These are phyloP conservation scores for Drosophila atripex DNA, from an alignment of 2,888 invertebrate species.

Conservation along the genomic window DNA sequence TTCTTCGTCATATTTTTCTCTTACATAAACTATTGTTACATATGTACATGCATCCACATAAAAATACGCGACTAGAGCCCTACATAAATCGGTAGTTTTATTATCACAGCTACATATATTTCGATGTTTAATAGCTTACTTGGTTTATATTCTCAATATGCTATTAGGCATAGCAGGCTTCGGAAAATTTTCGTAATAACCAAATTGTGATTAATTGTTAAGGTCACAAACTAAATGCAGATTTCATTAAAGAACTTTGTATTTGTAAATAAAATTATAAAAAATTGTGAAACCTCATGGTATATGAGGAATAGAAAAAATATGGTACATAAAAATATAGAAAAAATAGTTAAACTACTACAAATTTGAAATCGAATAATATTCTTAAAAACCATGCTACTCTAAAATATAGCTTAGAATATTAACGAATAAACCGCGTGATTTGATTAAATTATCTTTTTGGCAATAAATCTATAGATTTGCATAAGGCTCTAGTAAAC, in stretches of 20 bases:
- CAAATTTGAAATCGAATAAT: neutral
- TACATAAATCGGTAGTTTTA: constrained; percentile 35
- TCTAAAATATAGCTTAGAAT: neutral
- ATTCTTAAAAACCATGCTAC: neutral
- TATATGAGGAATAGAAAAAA: too few relatives aligned
- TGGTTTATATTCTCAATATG: neutral
- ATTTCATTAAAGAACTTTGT: neutral
- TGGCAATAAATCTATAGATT: constrained; percentile 15
- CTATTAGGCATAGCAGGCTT: neutral
- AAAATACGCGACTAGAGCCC: constrained; percentile 24
- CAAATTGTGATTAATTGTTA: neutral
- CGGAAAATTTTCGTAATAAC: neutral
- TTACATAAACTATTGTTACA: constrained; percentile 2
- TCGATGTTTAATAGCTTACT: constrained; percentile 10
- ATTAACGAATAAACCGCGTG: neutral
- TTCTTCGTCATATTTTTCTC: neutral
- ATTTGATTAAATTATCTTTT: neutral
- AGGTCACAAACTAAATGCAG: neutral
- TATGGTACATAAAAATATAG: too few relatives aligned
- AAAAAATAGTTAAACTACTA: too few relatives aligned
- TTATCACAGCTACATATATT: constrained; percentile 43
- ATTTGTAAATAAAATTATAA: neutral
- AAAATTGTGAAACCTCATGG: too few relatives aligned
- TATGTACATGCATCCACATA: constrained; percentile 8
- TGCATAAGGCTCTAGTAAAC: constrained; percentile 32